These are phyloP conservation scores for Marmota monax DNA, from an alignment of 2,113 vertebrate species.

Conservation along the genomic window DNA sequence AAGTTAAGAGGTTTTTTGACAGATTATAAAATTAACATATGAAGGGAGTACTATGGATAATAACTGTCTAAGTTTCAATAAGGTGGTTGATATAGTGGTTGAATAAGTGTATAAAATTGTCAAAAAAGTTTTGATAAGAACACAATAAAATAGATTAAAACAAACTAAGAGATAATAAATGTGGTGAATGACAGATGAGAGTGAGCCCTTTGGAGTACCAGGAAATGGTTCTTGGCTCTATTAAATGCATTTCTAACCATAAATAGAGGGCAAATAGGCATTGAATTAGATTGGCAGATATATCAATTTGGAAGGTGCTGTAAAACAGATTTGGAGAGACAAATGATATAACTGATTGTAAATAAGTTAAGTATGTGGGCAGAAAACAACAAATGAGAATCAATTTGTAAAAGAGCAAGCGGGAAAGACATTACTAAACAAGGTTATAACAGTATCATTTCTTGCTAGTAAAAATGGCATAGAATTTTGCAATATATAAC, in stretches of 20 bases:
- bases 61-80: slow-evolving; percentile 62
- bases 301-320: slow-evolving; percentile 55
- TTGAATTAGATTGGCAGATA: slow-evolving; percentile 70
- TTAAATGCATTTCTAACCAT: slow-evolving; percentile 58
- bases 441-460: background rate
- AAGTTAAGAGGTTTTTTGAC: slow-evolving; percentile 62
- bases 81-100: slow-evolving; percentile 51
- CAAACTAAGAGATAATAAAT: slow-evolving; percentile 70
- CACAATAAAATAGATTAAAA: slow-evolving; percentile 68
- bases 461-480: slow-evolving; percentile 57
- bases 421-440: slow-evolving; percentile 62
- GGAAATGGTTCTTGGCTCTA: slow-evolving; percentile 56
- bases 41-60: slow-evolving; percentile 55
- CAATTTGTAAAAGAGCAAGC: slow-evolving; percentile 59
- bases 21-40: slow-evolving; percentile 65
- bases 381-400: slow-evolving; percentile 70
- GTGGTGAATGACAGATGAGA: slow-evolving; percentile 64
- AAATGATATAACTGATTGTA: slow-evolving; percentile 65
- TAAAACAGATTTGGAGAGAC: slow-evolving; percentile 53
- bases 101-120: slow-evolving; percentile 63
- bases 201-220: slow-evolving; percentile 37
- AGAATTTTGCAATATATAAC: slow-evolving; percentile 46
- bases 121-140: slow-evolving; percentile 73
- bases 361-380: slow-evolving; percentile 59
- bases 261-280: slow-evolving; percentile 51